Conservation (phyloP, 1,140 invertebrate species). For the Drosophila arawakana region DNA sequence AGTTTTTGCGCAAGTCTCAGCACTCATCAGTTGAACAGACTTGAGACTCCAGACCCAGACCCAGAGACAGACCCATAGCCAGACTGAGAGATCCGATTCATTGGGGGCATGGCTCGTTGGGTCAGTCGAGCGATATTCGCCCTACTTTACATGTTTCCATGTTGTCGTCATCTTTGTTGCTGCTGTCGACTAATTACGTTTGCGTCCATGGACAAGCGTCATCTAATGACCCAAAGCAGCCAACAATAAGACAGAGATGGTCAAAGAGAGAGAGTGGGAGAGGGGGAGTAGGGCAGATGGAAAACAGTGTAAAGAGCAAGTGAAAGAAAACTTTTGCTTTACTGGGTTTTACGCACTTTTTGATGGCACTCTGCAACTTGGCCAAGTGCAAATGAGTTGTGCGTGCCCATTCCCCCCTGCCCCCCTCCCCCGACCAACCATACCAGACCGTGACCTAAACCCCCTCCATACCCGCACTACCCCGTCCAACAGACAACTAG, state of each 20-base stretch:
- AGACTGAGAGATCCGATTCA: conserved; percentile 17
- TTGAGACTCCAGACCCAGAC: not conserved
- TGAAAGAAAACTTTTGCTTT: conserved; percentile 49
- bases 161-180: conserved; percentile 48
- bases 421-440: no score
- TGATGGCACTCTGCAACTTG: conserved; percentile 30
- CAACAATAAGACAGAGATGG: conserved; percentile 47
- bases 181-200: conserved; percentile 72
- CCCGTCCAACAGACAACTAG: conserved; percentile 6
- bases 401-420: conserved; percentile 17
- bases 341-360: conserved; percentile 58
- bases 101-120: conserved; percentile 56
- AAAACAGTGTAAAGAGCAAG: conserved; percentile 3
- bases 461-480: no score
- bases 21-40: conserved; percentile 17
- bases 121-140: conserved; percentile 65
- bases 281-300: not conserved
- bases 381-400: conserved; percentile 58
- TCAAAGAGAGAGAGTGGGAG: not conserved
- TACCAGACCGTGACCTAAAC: not conserved
- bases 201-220: conserved; percentile 72
- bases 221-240: conserved; percentile 81
- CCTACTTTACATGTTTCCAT: conserved; percentile 81
- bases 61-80: not conserved
- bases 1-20: conserved; percentile 67